phyloP scores from a whole-genome alignment of 2,797 vertebrate species.

The Neosalanx taihuensis region DNA sequence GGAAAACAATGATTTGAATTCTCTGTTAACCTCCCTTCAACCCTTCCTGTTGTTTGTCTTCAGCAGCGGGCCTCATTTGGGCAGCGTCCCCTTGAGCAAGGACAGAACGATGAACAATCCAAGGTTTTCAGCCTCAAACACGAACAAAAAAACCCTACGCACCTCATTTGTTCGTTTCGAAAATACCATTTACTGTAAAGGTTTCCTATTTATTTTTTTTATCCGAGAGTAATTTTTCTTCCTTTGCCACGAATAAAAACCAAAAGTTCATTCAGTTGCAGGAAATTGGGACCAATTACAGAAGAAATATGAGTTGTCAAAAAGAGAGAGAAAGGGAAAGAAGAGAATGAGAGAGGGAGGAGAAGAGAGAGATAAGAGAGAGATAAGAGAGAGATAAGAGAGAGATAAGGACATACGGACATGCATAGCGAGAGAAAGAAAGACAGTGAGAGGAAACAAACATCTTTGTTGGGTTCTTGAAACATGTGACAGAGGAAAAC shows the following conservation, averaged over 20 bases:
- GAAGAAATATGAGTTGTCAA: constrained; percentile 9
- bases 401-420: too few species aligned
- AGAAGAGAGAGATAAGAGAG: too few species aligned
- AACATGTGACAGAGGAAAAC: not conserved
- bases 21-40: constrained; percentile 30
- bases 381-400: too few species aligned
- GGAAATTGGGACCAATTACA: constrained; percentile 21
- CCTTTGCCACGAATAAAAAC: not conserved
- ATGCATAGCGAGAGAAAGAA: not conserved
- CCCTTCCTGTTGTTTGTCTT: constrained; percentile 19
- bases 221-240: constrained; percentile 11
- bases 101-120: constrained; percentile 51
- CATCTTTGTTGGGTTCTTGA: not conserved
- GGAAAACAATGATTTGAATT: constrained; percentile 36
- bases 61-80: constrained; percentile 31
- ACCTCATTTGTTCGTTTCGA: constrained; percentile 31
- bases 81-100: constrained; percentile 49
- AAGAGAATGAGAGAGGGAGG: not conserved
- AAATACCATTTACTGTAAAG: constrained; percentile 37
- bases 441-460: not conserved
- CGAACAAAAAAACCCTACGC: constrained; percentile 29
- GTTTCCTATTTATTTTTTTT: constrained; percentile 16
- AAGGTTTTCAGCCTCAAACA: constrained; percentile 46
- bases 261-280: constrained; percentile 3
- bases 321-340: constrained; percentile 19